Percentiles rank a stretch among this genome's conserved stretches.
Conservation (phyloP, 2,113 vertebrate species). For the Rhadina sibilatrix region DNA sequence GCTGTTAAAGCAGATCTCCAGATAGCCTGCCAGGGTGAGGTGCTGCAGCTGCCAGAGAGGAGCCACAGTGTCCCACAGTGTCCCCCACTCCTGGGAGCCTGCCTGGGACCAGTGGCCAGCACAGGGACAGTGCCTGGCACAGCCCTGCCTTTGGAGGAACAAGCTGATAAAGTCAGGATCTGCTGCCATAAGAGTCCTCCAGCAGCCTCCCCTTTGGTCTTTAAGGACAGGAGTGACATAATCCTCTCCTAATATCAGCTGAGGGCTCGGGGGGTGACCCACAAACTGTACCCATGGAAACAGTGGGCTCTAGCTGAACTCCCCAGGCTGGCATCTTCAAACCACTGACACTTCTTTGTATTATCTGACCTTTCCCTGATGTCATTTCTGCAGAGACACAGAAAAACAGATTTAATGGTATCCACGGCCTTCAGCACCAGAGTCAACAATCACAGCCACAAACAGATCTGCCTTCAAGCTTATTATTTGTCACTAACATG, state of each 20-base stretch:
- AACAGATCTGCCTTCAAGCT: slow-evolving; percentile 13
- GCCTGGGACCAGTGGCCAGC: not conserved
- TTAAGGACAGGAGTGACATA: slow-evolving; percentile 5
- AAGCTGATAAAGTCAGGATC: not conserved
- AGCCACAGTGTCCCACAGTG: not conserved
- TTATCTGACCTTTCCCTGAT: not conserved
- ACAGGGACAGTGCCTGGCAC: not conserved
- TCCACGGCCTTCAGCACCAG: not conserved
- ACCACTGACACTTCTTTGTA: slow-evolving; percentile 5
- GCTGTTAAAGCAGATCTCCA: not conserved
- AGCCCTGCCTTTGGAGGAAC: not conserved
- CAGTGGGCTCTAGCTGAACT: not conserved
- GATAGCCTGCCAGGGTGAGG: not conserved
- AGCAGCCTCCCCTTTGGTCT: not conserved
- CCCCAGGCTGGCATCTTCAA: not conserved
- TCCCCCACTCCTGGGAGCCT: fast-evolving
- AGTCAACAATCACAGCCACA: slow-evolving; percentile 9
- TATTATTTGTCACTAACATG: not conserved
- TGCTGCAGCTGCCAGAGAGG: not conserved
- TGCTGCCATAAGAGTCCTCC: not conserved
- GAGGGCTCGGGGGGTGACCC: not conserved
- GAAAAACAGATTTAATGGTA: not conserved
- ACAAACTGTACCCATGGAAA: slow-evolving; percentile 20
- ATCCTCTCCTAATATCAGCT: slow-evolving; percentile 12
- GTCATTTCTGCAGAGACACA: slow-evolving; percentile 23